Evolutionary conservation across 2,113 vertebrate genomes (phyloP).

Genomic region (Paratilapia polleni): DNA sequence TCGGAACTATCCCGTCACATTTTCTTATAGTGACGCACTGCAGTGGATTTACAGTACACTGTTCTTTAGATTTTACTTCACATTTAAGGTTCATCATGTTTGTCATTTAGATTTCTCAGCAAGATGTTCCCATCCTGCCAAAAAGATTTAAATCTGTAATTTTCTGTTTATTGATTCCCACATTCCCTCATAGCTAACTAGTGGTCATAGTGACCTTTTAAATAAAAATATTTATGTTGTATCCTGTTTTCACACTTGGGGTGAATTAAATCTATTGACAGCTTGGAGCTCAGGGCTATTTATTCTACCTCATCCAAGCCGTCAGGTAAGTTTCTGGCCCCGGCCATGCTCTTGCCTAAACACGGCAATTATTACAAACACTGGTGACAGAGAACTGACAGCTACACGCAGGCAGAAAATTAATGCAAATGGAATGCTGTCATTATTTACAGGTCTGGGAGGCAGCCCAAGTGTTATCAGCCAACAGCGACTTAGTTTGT

Average conservation of each 20-base stretch:
- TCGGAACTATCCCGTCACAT: too few relatives aligned
- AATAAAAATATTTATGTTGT: constrained; percentile 38
- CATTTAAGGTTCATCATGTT: neutral
- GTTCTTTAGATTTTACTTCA: constrained; percentile 3
- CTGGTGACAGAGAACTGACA: constrained; percentile 66
- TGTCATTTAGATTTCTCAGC: constrained; percentile 6
- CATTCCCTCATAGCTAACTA: constrained; percentile 18
- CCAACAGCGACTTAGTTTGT: constrained; percentile 71
- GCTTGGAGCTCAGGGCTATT: constrained; percentile 54
- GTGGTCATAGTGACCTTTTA: constrained; percentile 13
- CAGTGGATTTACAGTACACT: neutral
- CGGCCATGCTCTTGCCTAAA: constrained; percentile 61
- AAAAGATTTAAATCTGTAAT: constrained; percentile 14
- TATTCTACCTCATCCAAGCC: constrained; percentile 53
- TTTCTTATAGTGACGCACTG: neutral
- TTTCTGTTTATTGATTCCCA: constrained; percentile 39
- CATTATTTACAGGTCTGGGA: constrained; percentile 79
- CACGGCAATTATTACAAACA: constrained; percentile 76
- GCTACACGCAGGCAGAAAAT: constrained; percentile 66
- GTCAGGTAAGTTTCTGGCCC: constrained; percentile 59
- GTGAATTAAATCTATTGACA: constrained; percentile 52
- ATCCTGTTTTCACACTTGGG: constrained; percentile 14
- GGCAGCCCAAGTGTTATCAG: constrained; percentile 74
- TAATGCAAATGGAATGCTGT: constrained; percentile 76
- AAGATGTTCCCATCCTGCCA: constrained; percentile 31